Evolutionary conservation across 2,888 invertebrate genomes (phyloP).

Genomic region (Epiblema foenella): DNA sequence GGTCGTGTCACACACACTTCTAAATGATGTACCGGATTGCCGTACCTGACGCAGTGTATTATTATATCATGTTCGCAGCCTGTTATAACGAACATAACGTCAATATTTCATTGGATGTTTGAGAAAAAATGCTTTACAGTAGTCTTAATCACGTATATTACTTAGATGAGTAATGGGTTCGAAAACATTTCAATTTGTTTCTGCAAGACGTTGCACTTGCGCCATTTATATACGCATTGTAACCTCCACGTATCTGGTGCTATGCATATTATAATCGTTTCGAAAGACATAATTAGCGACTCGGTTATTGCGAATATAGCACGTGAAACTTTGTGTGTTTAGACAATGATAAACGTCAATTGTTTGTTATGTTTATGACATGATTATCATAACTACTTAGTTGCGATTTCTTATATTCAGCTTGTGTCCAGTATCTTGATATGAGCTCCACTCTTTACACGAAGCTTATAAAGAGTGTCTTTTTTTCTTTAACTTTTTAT

Average conservation of each 20-base stretch:
- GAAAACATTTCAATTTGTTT: constrained; percentile 26
- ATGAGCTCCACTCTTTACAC: not conserved
- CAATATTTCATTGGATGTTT: no score
- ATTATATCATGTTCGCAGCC: no score
- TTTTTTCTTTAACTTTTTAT: no score
- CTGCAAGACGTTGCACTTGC: constrained; percentile 30
- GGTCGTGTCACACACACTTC: no score
- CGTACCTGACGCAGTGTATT: no score
- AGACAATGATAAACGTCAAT: constrained; percentile 23
- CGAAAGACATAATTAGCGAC: constrained; percentile 23
- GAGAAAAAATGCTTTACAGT: constrained; percentile 18
- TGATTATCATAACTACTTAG: not conserved
- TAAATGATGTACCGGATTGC: no score
- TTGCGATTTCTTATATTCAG: not conserved
- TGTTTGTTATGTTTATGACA: constrained; percentile 16
- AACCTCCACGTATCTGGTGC: constrained; percentile 1
- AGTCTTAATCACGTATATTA: constrained; percentile 16
- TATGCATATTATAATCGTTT: constrained; percentile 25
- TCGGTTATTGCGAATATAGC: constrained; percentile 26
- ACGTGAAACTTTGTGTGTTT: constrained; percentile 18
- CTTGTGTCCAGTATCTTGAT: not conserved
- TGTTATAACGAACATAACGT: no score
- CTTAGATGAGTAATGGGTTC: constrained; percentile 17
- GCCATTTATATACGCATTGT: constrained; percentile 16
- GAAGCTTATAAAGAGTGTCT: not conserved